Base-by-base conservation (phyloP, 37 sponge, comb jelly and placozoan species). In the Amphimedon queenslandica region DNA sequence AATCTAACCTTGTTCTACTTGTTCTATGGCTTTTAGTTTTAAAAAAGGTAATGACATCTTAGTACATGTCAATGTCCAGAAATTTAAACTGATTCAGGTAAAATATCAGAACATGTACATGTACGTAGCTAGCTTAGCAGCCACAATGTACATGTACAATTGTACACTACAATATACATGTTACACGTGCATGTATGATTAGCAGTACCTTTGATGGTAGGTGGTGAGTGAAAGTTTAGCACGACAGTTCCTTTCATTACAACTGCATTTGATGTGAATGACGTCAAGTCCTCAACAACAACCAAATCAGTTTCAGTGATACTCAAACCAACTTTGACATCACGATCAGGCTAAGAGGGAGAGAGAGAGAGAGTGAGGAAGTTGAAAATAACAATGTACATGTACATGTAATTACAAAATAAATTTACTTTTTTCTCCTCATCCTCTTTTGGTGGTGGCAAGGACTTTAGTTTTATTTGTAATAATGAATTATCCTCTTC, bases 231-330 rank as follows among this genome's bases (percentile, higher is more conserved):
- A 41, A 60, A 80, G 43, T 71, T 55, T 69, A 85, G 27, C 16
- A 71, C 69, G 41, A 40, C 35, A 31, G 55, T 77, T 8, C 82
- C 92, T 82, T 92, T 96, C 53, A 93, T 67, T 2, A 93, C 80
- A 0, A 96, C 81, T 58, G 96, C 96, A 61, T 90, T 88, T 28
- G 92, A 83, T 30, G 82, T 67, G 11, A 61, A 57, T 3, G 55
- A 51, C 3, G 87, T 69, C 41, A 82, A 39, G 56, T 96, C 87
- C 72, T 96, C 93, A 37, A 92, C 80, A n/a, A 96, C 78, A 2
- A 95, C 90, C 63, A 92, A 76, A 63, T 95, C 96, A n/a, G 96
- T 95, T 43, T 92, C 92, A 40, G 96, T 92, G 24, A 95, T 64
- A 63, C 86, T 95, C 57, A 95, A 72, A 47, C 84, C 83, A 13